Evolutionary conservation across 2,797 vertebrate species (phyloP).

Genomic region (Sebastes itinus): DNA sequence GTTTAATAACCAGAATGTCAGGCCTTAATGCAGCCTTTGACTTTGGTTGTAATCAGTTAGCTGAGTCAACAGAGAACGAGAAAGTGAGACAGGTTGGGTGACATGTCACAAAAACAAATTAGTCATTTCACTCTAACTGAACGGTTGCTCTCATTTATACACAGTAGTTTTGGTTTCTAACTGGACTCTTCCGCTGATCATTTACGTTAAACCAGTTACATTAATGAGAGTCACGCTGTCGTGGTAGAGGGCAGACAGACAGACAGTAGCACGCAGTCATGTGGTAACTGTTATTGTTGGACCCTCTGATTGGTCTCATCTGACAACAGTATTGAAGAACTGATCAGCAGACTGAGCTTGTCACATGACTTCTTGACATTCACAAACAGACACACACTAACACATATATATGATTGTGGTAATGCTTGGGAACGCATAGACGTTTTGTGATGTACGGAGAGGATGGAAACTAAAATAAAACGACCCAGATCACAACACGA

Average conservation of each 20-base stretch:
- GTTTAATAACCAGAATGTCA: conserved; percentile 66
- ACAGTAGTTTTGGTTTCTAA: not conserved
- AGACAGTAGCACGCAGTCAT: not conserved
- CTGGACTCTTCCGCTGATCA: not conserved
- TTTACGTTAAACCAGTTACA: not conserved
- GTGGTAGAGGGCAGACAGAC: not conserved
- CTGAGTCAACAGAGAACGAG: conserved; percentile 17
- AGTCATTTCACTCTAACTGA: conserved; percentile 7
- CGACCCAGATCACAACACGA: not conserved
- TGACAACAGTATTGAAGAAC: conserved; percentile 24
- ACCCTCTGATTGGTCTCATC: conserved; percentile 21
- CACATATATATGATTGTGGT: not conserved
- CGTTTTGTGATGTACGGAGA: not conserved
- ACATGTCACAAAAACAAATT: conserved; percentile 9
- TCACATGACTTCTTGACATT: conserved; percentile 15
- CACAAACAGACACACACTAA: not conserved
- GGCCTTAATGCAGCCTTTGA: conserved; percentile 18
- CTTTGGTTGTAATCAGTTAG: not conserved
- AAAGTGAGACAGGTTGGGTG: conserved; percentile 55
- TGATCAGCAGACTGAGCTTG: not conserved
- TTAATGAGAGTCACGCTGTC: conserved; percentile 35
- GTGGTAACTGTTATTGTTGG: not conserved
- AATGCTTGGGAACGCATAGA: not conserved
- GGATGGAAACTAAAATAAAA: not conserved
- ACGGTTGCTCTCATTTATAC: not conserved